Evolutionary conservation across 2,113 vertebrate genomes (phyloP).

Genomic region (Sylvietta virens): DNA sequence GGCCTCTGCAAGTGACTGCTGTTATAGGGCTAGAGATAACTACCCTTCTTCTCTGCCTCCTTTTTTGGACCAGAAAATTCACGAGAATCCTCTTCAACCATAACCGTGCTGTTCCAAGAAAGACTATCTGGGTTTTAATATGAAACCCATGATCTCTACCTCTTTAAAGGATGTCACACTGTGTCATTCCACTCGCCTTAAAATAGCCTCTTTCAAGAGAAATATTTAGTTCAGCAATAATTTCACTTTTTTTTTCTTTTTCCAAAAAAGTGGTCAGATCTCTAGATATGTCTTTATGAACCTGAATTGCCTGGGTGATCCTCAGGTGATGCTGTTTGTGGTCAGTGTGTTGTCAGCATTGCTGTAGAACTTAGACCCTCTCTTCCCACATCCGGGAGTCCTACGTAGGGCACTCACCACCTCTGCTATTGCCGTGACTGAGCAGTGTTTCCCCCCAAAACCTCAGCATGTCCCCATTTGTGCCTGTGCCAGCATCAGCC

Average conservation of each 20-base stretch:
- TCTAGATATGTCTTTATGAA: not conserved
- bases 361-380: not conserved
- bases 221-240: not conserved
- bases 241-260: not conserved
- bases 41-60: not conserved
- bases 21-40: not conserved
- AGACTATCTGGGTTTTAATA: not conserved
- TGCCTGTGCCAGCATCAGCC: not conserved
- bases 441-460: not conserved
- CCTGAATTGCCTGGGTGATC: not conserved
- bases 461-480: not conserved
- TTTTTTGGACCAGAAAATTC: conserved; percentile 19
- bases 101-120: not conserved
- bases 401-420: accelerated
- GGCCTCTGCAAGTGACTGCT: not conserved
- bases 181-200: accelerated
- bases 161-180: not conserved
- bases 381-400: not conserved
- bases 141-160: not conserved
- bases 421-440: not conserved
- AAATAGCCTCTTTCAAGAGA: not conserved
- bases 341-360: not conserved
- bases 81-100: not conserved
- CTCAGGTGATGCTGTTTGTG: not conserved
- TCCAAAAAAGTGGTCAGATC: not conserved